A percentile compares a stretch with the other conserved stretches of the same genome.
These are phyloP conservation scores for Bombus sylvicola DNA, from an alignment of 1,140 invertebrate species.

Conservation along the genomic window DNA sequence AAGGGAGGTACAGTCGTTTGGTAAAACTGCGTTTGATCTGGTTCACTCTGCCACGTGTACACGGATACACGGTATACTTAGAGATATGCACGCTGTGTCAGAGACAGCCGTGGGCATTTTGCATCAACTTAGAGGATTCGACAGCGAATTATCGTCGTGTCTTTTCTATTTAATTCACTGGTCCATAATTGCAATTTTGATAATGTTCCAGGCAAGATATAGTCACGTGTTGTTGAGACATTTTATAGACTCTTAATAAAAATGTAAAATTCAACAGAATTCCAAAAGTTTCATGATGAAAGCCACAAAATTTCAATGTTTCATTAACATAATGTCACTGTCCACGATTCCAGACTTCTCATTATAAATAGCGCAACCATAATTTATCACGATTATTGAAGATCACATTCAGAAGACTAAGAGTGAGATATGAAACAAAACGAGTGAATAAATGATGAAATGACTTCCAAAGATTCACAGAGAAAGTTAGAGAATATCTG, in stretches of 20 bases:
- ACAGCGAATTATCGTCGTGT: background rate
- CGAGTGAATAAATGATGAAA: background rate
- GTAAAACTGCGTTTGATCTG: constrained; percentile 81
- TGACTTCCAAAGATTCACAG: background rate
- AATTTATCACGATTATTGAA: background rate
- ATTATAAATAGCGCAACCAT: too few relatives aligned
- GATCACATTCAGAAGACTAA: background rate
- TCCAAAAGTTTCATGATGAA: too few relatives aligned
- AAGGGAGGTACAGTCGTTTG: constrained; percentile 74
- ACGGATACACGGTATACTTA: constrained; percentile 26
- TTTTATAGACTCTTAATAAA: background rate
- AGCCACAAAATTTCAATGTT: background rate
- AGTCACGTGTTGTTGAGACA: background rate
- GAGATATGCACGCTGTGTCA: constrained; percentile 2
- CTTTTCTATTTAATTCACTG: background rate
- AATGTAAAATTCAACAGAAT: too few relatives aligned
- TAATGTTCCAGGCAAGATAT: too few relatives aligned
- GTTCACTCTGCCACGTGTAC: constrained; percentile 61
- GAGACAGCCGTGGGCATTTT: constrained; percentile 62
- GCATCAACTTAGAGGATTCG: constrained; percentile 48
- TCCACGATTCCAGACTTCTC: too few relatives aligned
- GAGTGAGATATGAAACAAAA: background rate
- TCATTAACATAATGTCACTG: background rate
- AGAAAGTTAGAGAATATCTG: background rate
- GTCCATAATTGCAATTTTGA: background rate